Evolutionary conservation across 2,888 invertebrate species (phyloP).

Genomic region (Abrostola triplasia): DNA sequence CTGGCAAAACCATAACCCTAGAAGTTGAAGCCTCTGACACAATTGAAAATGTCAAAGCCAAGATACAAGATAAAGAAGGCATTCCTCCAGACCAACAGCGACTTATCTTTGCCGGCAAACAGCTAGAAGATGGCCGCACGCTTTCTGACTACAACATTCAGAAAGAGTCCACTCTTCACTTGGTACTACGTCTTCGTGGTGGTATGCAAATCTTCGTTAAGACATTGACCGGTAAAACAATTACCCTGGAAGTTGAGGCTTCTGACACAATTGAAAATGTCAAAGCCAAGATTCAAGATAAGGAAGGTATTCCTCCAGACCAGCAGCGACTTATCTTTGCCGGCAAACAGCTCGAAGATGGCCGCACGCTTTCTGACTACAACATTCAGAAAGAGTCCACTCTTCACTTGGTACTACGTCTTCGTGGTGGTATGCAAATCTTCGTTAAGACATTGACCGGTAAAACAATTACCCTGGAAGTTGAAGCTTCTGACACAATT

Average conservation of each 20-base stretch:
- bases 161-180: slow-evolving; percentile 58
- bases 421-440: slow-evolving; percentile 64
- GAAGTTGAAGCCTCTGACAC: slow-evolving; percentile 62
- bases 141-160: slow-evolving; percentile 62
- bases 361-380: slow-evolving; percentile 58
- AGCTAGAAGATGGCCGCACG: slow-evolving; percentile 61
- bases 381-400: slow-evolving; percentile 65
- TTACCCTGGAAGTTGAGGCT: slow-evolving; percentile 57
- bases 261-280: slow-evolving; percentile 64
- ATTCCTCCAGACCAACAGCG: slow-evolving; percentile 63
- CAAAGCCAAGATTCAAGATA: slow-evolving; percentile 62
- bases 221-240: slow-evolving; percentile 60
- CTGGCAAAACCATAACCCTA: slow-evolving; percentile 61
- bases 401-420: slow-evolving; percentile 56
- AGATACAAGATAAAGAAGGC: slow-evolving; percentile 63
- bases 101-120: slow-evolving; percentile 62
- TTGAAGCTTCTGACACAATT: slow-evolving; percentile 60
- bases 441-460: slow-evolving; percentile 63
- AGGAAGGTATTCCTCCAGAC: slow-evolving; percentile 63
- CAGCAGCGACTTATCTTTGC: slow-evolving; percentile 62
- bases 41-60: slow-evolving; percentile 61
- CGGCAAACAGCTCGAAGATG: slow-evolving; percentile 62
- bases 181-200: slow-evolving; percentile 58
- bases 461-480: slow-evolving; percentile 59
- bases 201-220: slow-evolving; percentile 64